Evolutionary conservation across 2,888 invertebrate species (phyloP).

Genomic region (Cylindroiulus punctatus): DNA sequence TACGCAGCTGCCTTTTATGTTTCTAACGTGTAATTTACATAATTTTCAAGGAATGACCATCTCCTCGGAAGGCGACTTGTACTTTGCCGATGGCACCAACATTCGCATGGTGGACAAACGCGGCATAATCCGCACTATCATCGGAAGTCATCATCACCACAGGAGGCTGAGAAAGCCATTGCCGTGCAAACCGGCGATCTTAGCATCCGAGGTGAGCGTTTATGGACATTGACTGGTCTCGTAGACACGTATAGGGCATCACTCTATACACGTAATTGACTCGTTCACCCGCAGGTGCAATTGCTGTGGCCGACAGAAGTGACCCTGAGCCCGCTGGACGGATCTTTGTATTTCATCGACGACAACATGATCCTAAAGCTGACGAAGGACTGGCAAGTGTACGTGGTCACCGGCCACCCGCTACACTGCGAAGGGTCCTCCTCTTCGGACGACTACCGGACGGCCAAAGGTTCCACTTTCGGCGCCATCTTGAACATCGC

Average conservation of each 20-base stretch:
- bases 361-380: slow-evolving; percentile 72
- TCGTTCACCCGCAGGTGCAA: slow-evolving; percentile 75
- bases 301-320: slow-evolving; percentile 96
- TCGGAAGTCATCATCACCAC: slow-evolving; percentile 82
- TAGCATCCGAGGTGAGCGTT: slow-evolving; percentile 80
- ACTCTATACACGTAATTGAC: neutral
- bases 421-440: slow-evolving; percentile 79
- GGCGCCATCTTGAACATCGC: slow-evolving; percentile 94
- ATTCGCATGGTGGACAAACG: slow-evolving; percentile 92
- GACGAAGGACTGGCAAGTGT: slow-evolving; percentile 64
- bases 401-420: slow-evolving; percentile 90
- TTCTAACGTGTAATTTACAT: too few species aligned
- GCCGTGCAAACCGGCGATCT: slow-evolving; percentile 86
- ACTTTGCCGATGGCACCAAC: slow-evolving; percentile 96
- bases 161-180: slow-evolving; percentile 94
- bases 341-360: slow-evolving; percentile 94
- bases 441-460: slow-evolving; percentile 79
- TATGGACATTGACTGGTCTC: neutral
- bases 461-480: slow-evolving; percentile 89
- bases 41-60: slow-evolving; percentile 85
- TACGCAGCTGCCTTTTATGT: too few species aligned
- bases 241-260: neutral
- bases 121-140: slow-evolving; percentile 84
- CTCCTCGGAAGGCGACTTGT: slow-evolving; percentile 88
- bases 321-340: slow-evolving; percentile 92